Evolutionary conservation across 2,113 vertebrate genomes (phyloP), one percentile per base, ranked within the genome.

Genomic region (Hippocampus abdominalis): DNA sequence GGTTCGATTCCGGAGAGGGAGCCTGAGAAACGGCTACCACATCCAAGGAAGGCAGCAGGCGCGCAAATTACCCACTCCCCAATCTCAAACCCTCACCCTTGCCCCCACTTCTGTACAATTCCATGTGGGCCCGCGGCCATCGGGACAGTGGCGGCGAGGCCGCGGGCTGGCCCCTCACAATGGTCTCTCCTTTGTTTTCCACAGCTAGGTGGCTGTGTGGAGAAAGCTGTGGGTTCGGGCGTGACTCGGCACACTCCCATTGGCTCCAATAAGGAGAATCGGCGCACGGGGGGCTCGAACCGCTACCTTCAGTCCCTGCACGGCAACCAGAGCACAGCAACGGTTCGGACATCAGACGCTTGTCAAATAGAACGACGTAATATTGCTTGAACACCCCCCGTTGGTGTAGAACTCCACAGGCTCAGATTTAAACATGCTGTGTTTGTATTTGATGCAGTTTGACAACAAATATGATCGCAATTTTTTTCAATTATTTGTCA

Each of bases 201-300:
- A 54, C 84, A 99, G 97, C 91, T 98, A 44, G 93, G 92, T 44
- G 94, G 96, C 53, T 98, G 98, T 87, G 89, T 93, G 62, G 95
- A 98, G 76, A 91, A 92, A 74, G 96, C 95, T 0, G 90, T 90
- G 53, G 84, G 92, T n/a, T 76, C 81, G 3, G 81, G 69, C 32
- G 87, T 84, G 69, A 88, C 46, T 11, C 36, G 79, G 9, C 87
- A 89, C 56, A 57, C 77, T 16, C 84, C 72, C 15, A 73, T 23
- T 75, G 44, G 20, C 75, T 60, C 70, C 11, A 92, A 86, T 67
- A 92, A 89, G 83, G 94, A 94, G 74, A 94, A 93, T 70, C 87
- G 88, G n/a, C 92, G 85, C 25, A 88, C 94, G 11, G 77, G 91
- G 46, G 97, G 95, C 15, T 89, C 98, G 46, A 92, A 93, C 77